Base-by-base conservation (phyloP, 1,140 invertebrate genomes). In the Aphis craccivora region DNA sequence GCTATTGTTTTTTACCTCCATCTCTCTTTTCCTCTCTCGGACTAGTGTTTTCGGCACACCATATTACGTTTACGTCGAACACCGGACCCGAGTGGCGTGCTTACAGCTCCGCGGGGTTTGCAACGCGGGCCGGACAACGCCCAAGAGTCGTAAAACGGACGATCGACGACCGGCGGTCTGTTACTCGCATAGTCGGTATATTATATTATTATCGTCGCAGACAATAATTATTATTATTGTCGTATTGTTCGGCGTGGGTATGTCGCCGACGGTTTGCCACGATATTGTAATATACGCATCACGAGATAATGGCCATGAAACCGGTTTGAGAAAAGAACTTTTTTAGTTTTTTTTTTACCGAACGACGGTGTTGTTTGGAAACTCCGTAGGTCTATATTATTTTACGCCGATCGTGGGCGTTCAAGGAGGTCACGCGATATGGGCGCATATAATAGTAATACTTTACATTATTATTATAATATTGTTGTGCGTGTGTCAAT, bases 361-460 rank as follows among this genome's bases (percentile, higher is more conserved):
- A 89, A 53, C 37, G 23, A 43, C 37, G 7, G 43, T 5, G 43
- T 11, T 5, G 23, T n/a, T 40, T 90, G n/a, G 25, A 90, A 67
- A 67, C 25, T 90, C 37, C 37, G 53, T 22, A 30, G 37, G 55
- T 18, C 53, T n/a, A n/a, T 48, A 37, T 25, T 43, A 25, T 53
- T 55, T 51, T 55, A n/a, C 30, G 1, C 20, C 20, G 53, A 60
- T 60, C 53, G 53, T 90, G 37, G 89, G 37, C 88, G 88, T 90
- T 43, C 55, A 55, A 90, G 11, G 55, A 90, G 89, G 53, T 90
- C 89, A 88, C n/a, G 43, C 8, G 23, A 76, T 76, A 76, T n/a
- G 60, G 60, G 23, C 60, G 23, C 60, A n/a, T n/a, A 60, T 25
- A 14, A 60, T 76, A 76, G 60, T n/a, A n/a, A n/a, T n/a, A n/a